A percentile compares a stretch with the other conserved stretches of the same genome.
Conservation (phyloP, 2,113 vertebrate species). For the Dunckerocampus dactyliophorus region DNA sequence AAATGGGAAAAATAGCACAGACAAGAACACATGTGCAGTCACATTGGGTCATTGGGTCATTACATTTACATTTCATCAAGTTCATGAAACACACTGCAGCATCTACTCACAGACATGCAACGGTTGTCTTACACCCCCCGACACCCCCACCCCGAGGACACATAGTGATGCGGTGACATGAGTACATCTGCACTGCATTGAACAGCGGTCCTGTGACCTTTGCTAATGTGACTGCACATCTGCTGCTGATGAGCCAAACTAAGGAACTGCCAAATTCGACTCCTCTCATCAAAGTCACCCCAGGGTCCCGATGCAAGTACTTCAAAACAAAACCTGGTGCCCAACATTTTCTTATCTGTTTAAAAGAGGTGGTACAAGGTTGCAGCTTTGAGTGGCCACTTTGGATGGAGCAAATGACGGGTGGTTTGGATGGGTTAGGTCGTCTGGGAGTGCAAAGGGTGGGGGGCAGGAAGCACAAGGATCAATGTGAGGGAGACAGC, state of each 20-base stretch:
- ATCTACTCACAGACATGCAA: constrained; percentile 8
- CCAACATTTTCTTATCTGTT: constrained; percentile 33
- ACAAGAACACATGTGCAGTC: no score
- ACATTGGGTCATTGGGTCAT: no score
- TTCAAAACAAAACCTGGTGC: background rate
- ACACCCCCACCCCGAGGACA: constrained; percentile 31
- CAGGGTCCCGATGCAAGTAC: background rate
- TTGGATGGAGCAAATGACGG: constrained; percentile 44
- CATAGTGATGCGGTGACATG: constrained; percentile 69
- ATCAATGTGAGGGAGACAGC: constrained; percentile 56
- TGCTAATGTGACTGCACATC: constrained; percentile 62
- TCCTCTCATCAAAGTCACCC: background rate
- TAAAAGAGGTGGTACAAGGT: constrained; percentile 49
- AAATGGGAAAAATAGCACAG: no score
- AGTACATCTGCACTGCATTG: constrained; percentile 68
- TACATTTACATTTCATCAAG: background rate
- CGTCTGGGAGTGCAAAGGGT: constrained; percentile 49
- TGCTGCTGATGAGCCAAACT: constrained; percentile 67
- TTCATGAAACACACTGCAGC: constrained; percentile 1
- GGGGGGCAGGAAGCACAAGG: constrained; percentile 59
- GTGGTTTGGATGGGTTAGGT: constrained; percentile 36
- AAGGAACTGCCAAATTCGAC: constrained; percentile 48
- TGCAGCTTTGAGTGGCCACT: no score
- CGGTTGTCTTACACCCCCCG: constrained; percentile 27
- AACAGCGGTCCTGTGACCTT: constrained; percentile 52